phyloP scores from a whole-genome alignment of 2,113 vertebrate species.

The Echinops telfairi region DNA sequence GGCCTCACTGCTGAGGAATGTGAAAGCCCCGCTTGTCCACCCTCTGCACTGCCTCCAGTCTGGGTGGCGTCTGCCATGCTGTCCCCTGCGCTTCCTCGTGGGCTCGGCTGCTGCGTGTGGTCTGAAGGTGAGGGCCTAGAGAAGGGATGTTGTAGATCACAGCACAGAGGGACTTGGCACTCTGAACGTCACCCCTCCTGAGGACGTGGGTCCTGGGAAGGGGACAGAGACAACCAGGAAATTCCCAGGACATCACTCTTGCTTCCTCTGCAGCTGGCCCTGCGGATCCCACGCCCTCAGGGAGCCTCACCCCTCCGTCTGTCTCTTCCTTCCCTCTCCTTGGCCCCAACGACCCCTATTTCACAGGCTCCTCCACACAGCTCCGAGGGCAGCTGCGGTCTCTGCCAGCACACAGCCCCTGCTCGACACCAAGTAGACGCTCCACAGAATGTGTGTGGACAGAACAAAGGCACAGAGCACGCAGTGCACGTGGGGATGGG shows the following conservation, averaged over 20 bases:
- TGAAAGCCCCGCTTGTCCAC: background rate
- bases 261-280: background rate
- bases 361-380: background rate
- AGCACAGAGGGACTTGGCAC: background rate
- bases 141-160: background rate
- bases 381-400: background rate
- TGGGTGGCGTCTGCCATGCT: background rate
- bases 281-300: accelerated
- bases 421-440: background rate
- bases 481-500: background rate
- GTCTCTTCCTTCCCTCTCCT: background rate
- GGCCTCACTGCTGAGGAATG: background rate
- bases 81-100: background rate
- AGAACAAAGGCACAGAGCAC: background rate
- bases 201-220: background rate
- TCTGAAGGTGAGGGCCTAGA: background rate
- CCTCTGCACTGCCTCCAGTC: background rate
- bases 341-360: background rate
- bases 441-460: background rate
- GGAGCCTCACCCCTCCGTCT: too few relatives aligned
- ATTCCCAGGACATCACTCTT: background rate
- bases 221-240: background rate
- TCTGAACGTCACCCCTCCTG: too few relatives aligned
- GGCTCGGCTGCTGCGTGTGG: background rate
- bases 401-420: background rate